These are phyloP conservation scores for Myotis findleyi DNA, from an alignment of 2,797 vertebrate species.

Conservation along the genomic window DNA sequence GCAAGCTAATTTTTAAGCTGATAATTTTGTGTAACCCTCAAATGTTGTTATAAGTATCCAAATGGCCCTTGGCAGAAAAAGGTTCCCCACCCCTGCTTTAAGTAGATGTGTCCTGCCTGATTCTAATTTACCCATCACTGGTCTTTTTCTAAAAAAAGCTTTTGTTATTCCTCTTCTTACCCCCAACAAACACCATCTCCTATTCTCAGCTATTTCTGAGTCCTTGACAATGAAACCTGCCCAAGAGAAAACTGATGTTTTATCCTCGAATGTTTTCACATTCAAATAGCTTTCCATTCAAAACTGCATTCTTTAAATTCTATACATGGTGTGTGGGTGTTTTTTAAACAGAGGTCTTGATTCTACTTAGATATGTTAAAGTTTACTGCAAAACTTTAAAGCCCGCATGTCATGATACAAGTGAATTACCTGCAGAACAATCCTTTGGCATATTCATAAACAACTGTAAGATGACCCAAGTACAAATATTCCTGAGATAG, in stretches of 20 bases:
- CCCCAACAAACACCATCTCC: neutral
- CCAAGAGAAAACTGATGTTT: neutral
- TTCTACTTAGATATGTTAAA: neutral
- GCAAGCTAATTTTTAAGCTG: no score
- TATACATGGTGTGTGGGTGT: neutral
- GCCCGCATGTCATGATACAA: neutral
- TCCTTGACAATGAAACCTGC: neutral
- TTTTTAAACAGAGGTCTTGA: neutral
- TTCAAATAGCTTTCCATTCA: neutral
- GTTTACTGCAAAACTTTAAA: neutral
- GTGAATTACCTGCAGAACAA: neutral
- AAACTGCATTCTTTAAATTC: constrained; percentile 1
- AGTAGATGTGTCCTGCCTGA: neutral
- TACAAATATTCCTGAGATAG: constrained; percentile 2
- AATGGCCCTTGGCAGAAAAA: no score
- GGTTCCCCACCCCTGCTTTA: neutral
- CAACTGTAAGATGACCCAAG: neutral
- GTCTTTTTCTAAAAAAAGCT: neutral
- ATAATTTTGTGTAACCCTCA: no score
- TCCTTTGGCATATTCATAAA: neutral
- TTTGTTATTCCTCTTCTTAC: neutral
- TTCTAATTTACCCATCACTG: neutral
- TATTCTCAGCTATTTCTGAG: neutral
- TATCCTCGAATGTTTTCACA: neutral
- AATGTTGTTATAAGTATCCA: no score